Base-by-base conservation (phyloP, 2,888 invertebrate species). In the Slavum lentiscoides region DNA sequence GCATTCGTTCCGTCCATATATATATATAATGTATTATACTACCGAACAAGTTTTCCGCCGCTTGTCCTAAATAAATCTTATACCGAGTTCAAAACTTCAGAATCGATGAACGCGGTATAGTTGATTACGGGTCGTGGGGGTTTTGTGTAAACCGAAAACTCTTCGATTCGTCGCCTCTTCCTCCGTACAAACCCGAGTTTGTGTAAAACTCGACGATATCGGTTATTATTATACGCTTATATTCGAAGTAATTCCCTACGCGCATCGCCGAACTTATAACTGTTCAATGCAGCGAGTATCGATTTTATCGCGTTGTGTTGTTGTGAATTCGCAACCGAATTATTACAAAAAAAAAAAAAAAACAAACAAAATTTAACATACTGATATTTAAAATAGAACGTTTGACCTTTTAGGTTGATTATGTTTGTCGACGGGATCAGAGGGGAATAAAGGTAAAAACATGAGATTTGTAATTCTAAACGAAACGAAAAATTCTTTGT, bases 371-470 rank as follows among this genome's bases (percentile, higher is more conserved):
- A 19, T 43, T 39, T 75, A n/a, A 59, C 59, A 43, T 67, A 67
- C 67, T 75, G 75, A 58, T 67, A 59, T 75, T 75, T 30, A 76
- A 68, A 76, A 76, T 76, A 68, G 55, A n/a, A 67, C 67, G 59
- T 76, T 76, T 76, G n/a, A 76, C 75, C 75, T 76, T 76, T 76
- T 76, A 68, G 75, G 75, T 76, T 76, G 75, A 76, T 76, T 76
- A 59, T 76, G 75, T 76, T 76, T 76, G 75, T 59, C 75, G 68
- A 76, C 75, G 75, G 75, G 67, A 68, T 68, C 75, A 59, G 75
- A 67, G 75, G 75, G 75, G 75, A 76, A 68, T 59, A 49, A 76
- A 68, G 75, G 75, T 76, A 76, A 76, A 76, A 76, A 68, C 19
- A 76, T 43, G 75, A 67, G 75, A 76, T 76, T 76, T 76, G 75